phyloP scores from a whole-genome alignment of 2,113 vertebrate genomes.

The Elachura formosa region DNA sequence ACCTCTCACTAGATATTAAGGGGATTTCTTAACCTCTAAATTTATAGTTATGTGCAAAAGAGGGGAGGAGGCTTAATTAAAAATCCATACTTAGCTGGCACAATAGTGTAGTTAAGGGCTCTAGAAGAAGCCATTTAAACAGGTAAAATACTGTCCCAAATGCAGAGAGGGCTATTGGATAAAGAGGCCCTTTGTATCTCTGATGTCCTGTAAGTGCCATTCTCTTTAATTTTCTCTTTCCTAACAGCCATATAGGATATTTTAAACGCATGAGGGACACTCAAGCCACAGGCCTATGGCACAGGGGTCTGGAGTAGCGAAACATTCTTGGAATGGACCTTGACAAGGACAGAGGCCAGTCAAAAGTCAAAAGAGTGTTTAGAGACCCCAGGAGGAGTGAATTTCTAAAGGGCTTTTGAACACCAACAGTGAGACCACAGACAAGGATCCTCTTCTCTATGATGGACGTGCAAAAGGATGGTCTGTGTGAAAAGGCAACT shows the following conservation, averaged over 20 bases:
- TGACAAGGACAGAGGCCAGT: not conserved
- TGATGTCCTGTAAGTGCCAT: slow-evolving; percentile 42
- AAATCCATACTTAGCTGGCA: slow-evolving; percentile 43
- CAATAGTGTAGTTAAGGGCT: slow-evolving; percentile 27
- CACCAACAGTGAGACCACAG: not conserved
- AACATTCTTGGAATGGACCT: not conserved
- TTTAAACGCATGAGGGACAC: not conserved
- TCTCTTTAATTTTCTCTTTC: slow-evolving; percentile 38
- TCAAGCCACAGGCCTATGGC: not conserved
- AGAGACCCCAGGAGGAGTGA: not conserved
- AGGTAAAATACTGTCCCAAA: slow-evolving; percentile 41
- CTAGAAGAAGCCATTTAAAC: slow-evolving; percentile 20
- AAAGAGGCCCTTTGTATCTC: slow-evolving; percentile 46
- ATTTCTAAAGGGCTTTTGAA: not conserved
- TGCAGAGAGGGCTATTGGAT: slow-evolving; percentile 5
- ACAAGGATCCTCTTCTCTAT: not conserved
- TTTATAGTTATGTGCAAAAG: slow-evolving; percentile 18
- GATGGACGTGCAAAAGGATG: not conserved
- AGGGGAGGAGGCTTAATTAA: slow-evolving; percentile 40
- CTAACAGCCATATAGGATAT: slow-evolving; percentile 32
- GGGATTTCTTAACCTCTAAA: slow-evolving; percentile 38
- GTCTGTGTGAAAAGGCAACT: not conserved
- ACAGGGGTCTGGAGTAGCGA: not conserved
- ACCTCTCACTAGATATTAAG: slow-evolving; percentile 18
- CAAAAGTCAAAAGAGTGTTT: not conserved